Evolutionary conservation across 2,113 vertebrate genomes (phyloP).

Genomic region (Heptranchias perlo): DNA sequence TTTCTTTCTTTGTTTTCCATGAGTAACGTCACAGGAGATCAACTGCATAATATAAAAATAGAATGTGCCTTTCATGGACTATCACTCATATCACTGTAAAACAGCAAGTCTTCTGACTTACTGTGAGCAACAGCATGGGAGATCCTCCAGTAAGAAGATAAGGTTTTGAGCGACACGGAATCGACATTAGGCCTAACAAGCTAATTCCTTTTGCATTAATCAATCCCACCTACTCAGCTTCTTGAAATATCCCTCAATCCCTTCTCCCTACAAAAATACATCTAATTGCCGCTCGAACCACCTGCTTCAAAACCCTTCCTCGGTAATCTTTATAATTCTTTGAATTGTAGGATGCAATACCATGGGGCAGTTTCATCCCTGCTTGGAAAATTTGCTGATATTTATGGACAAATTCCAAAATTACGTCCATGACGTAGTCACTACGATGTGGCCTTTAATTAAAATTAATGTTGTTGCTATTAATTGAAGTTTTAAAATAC

Average conservation of each 20-base stretch:
- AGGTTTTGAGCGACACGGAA: background rate
- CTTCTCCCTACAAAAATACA: no score
- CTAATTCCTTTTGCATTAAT: background rate
- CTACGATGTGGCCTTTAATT: background rate
- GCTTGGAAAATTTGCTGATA: background rate
- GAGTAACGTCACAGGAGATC: background rate
- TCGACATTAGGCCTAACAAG: background rate
- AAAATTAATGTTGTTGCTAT: background rate
- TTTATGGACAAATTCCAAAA: conserved; percentile 6
- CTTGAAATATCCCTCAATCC: background rate
- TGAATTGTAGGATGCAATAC: background rate
- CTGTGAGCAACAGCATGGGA: background rate
- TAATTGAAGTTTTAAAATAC: background rate
- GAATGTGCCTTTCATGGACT: background rate
- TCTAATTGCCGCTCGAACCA: background rate
- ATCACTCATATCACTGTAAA: background rate
- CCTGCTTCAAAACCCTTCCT: background rate
- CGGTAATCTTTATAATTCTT: background rate
- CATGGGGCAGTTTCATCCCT: background rate
- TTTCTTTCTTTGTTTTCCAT: background rate
- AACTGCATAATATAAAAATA: background rate
- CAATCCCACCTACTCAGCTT: background rate
- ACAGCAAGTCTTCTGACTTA: background rate
- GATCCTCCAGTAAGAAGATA: background rate
- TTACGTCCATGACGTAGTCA: background rate